Evolutionary conservation across 92 coral and sea anemone species (phyloP).

Genomic region (Siderastrea radians): DNA sequence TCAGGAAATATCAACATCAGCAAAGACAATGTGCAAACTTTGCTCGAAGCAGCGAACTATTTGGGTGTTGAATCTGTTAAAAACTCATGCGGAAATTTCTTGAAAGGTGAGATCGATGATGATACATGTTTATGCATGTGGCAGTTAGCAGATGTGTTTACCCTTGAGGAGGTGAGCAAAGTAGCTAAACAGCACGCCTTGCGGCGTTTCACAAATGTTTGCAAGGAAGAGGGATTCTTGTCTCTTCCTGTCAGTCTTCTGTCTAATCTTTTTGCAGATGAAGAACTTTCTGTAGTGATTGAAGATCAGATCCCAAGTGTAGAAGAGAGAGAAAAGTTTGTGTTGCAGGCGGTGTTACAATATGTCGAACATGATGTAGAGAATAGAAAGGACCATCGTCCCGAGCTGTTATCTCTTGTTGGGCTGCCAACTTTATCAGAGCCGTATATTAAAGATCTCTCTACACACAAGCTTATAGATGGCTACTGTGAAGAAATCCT

Average conservation of each 20-base stretch:
- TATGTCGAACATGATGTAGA: slow-evolving; percentile 72
- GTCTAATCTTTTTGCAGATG: slow-evolving; percentile 64
- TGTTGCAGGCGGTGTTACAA: slow-evolving; percentile 71
- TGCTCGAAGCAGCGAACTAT: slow-evolving; percentile 85
- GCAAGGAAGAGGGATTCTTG: slow-evolving; percentile 71
- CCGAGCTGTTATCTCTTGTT: slow-evolving; percentile 67
- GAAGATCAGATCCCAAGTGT: slow-evolving; percentile 72
- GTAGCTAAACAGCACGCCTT: slow-evolving; percentile 49
- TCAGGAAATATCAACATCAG: slow-evolving; percentile 75
- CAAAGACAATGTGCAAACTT: slow-evolving; percentile 76
- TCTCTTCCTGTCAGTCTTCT: slow-evolving; percentile 56
- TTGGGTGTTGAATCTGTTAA: slow-evolving; percentile 79
- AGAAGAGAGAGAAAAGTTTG: slow-evolving; percentile 74
- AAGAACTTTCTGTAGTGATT: slow-evolving; percentile 67
- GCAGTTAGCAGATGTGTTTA: slow-evolving; percentile 74
- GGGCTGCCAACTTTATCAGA: slow-evolving; percentile 72
- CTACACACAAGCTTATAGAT: slow-evolving; percentile 19
- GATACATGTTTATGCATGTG: slow-evolving; percentile 67
- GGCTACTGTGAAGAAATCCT: slow-evolving; percentile 38
- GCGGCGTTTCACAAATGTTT: slow-evolving; percentile 68
- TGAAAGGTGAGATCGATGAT: slow-evolving; percentile 59
- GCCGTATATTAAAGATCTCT: slow-evolving; percentile 56
- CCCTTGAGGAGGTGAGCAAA: slow-evolving; percentile 52
- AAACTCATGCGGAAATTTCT: slow-evolving; percentile 75
- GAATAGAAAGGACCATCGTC: slow-evolving; percentile 37